These are phyloP conservation scores for Mus spretus DNA, from an alignment of 2,797 vertebrate species.

Conservation along the genomic window DNA sequence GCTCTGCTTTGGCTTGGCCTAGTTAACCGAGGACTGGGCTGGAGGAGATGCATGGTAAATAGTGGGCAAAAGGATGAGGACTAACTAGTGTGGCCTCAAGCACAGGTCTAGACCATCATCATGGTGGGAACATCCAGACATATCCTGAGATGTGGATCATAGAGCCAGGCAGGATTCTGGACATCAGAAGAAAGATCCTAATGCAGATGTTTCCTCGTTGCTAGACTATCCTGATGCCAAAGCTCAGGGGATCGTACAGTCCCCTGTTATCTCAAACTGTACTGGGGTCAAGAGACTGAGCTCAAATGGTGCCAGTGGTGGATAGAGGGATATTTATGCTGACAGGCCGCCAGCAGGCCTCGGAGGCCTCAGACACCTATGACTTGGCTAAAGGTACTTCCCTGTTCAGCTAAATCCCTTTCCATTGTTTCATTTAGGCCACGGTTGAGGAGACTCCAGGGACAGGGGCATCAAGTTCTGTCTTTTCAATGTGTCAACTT, in stretches of 20 bases:
- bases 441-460: not conserved
- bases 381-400: not conserved
- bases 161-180: too few species aligned
- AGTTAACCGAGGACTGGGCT: too few species aligned
- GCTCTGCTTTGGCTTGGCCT: slow-evolving; percentile 57
- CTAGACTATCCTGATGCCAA: slow-evolving; percentile 6
- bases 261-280: not conserved
- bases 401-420: not conserved
- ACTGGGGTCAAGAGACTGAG: slow-evolving; percentile 7
- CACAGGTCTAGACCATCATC: too few species aligned
- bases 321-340: not conserved
- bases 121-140: too few species aligned
- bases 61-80: too few species aligned
- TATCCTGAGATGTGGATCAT: too few species aligned
- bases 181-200: slow-evolving; percentile 29
- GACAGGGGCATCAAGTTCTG: not conserved
- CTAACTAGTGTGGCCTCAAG: too few species aligned
- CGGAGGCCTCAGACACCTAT: not conserved
- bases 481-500: not conserved
- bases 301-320: not conserved
- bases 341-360: not conserved
- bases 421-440: not conserved
- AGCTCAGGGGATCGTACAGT: not conserved
- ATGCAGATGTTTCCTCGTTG: not conserved
- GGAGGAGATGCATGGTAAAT: too few species aligned